These are phyloP conservation scores for Eumeta japonica DNA, from an alignment of 1,140 invertebrate species.

Conservation along the genomic window DNA sequence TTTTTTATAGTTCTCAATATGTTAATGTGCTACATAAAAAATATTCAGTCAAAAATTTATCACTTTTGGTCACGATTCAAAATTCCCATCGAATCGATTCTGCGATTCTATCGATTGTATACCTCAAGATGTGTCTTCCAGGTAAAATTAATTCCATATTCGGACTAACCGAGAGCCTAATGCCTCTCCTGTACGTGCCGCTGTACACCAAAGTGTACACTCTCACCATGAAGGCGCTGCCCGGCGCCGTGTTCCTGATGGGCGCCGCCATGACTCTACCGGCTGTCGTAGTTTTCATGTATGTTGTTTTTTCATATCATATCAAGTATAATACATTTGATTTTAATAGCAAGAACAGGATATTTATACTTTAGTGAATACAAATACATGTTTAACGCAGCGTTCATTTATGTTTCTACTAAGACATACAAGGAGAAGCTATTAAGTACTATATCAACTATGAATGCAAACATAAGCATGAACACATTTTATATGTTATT, in stretches of 20 bases:
- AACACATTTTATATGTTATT: no score
- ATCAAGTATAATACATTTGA: no score
- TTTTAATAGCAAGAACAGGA: no score
- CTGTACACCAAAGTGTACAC: constrained; percentile 67
- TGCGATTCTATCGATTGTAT: no score
- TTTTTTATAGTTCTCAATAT: no score
- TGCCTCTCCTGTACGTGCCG: constrained; percentile 67
- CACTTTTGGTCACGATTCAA: constrained; percentile 14
- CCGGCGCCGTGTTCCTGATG: constrained; percentile 68
- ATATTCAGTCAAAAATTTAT: no score
- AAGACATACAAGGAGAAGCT: not conserved
- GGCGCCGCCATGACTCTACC: constrained; percentile 65
- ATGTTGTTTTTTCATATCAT: constrained; percentile 33
- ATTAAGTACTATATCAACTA: no score
- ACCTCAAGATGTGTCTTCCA: constrained; percentile 32
- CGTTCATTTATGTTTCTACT: not conserved
- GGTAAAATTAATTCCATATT: constrained; percentile 72
- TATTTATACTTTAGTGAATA: no score
- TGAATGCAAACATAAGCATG: no score
- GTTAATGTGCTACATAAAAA: no score
- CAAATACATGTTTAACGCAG: no score
- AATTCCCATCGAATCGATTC: no score
- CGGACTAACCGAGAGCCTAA: constrained; percentile 66
- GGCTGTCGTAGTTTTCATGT: constrained; percentile 67
- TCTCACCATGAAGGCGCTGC: constrained; percentile 65